Percentiles rank a stretch among this genome's conserved stretches.
These are phyloP conservation scores for Syritta pipiens DNA, from an alignment of 2,888 invertebrate genomes.

Conservation along the genomic window DNA sequence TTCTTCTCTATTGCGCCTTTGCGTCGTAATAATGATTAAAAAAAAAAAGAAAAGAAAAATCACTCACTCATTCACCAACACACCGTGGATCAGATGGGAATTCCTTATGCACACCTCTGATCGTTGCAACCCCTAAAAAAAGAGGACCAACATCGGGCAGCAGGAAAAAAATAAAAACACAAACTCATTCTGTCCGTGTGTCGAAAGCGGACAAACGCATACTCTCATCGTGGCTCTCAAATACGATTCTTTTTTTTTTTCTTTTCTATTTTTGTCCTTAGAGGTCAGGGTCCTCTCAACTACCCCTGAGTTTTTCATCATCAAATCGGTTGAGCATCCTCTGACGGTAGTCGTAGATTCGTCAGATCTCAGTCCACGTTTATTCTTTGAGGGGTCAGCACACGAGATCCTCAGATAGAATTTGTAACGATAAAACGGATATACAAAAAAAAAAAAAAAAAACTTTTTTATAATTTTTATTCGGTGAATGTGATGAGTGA, in stretches of 20 bases:
- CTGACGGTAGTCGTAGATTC: conserved; percentile 72
- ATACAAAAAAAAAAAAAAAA: conserved; percentile 41
- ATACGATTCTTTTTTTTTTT: conserved; percentile 16
- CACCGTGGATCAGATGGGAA: conserved; percentile 9
- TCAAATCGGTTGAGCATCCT: conserved; percentile 69
- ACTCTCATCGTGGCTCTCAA: conserved; percentile 36
- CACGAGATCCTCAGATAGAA: too few relatives aligned
- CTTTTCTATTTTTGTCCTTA: conserved; percentile 64
- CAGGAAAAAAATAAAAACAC: conserved; percentile 19
- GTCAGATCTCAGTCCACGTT: conserved; percentile 77
- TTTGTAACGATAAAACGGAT: conserved; percentile 36
- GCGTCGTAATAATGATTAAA: conserved; percentile 53
- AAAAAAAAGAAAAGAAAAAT: conserved; percentile 30
- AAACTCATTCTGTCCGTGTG: conserved; percentile 22
- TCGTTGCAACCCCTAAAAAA: conserved; percentile 64
- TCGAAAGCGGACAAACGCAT: conserved; percentile 34
- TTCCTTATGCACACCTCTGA: conserved; percentile 46
- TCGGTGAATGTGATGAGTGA: conserved; percentile 20
- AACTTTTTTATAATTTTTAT: conserved; percentile 24
- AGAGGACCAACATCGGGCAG: conserved; percentile 17
- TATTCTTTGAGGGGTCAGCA: conserved; percentile 79
- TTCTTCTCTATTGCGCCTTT: conserved; percentile 54
- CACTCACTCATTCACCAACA: conserved; percentile 34
- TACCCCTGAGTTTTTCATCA: conserved; percentile 45
- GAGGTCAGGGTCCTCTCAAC: conserved; percentile 65